Percentiles rank a stretch among this genome's conserved stretches.
Evolutionary conservation across 2,113 vertebrate genomes (phyloP).

Genomic region (Trichechus manatus): DNA sequence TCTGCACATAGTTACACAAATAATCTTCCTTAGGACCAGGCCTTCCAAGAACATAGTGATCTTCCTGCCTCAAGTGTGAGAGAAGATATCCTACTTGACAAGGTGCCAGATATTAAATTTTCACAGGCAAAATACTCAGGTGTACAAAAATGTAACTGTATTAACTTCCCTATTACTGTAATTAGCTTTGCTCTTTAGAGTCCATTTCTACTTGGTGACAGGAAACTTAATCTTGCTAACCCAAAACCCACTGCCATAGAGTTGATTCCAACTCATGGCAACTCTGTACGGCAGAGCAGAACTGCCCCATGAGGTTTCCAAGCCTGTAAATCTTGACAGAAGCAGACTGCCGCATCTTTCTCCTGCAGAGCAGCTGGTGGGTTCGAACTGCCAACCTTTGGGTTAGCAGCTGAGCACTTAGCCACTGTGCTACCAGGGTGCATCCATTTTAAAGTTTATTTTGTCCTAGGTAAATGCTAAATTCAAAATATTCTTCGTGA

Average conservation of each 20-base stretch:
- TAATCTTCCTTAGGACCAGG: background rate
- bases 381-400: too few species aligned
- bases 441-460: background rate
- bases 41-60: slow-evolving; percentile 57
- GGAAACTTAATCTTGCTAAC: background rate
- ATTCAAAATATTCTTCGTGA: background rate
- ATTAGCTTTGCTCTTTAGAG: background rate
- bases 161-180: background rate
- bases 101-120: background rate
- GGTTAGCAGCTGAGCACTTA: too few species aligned
- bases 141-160: background rate
- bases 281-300: too few species aligned
- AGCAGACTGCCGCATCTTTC: too few species aligned
- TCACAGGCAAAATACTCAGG: background rate
- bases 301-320: too few species aligned
- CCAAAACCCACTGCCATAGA: background rate
- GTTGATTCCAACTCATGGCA: too few species aligned
- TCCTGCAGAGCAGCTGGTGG: too few species aligned
- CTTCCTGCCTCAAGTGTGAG: background rate
- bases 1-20: background rate
- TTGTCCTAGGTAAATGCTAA: background rate
- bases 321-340: too few species aligned
- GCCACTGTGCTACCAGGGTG: too few species aligned
- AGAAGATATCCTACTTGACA: background rate
- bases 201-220: background rate